phyloP scores from a whole-genome alignment of 2,113 vertebrate species.

The Salvator merianae region DNA sequence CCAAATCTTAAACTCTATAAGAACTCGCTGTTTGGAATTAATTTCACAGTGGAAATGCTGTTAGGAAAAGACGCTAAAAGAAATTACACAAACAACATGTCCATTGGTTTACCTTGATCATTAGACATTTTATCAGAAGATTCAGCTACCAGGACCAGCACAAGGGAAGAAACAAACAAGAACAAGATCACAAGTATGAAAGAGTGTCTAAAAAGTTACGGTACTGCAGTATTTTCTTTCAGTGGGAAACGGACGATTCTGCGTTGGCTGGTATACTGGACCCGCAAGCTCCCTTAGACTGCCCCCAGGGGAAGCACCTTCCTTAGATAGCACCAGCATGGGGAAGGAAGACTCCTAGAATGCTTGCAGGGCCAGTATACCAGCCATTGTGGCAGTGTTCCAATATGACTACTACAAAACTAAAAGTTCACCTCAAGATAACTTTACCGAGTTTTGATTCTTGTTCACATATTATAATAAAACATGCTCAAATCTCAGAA shows the following conservation, averaged over 20 bases:
- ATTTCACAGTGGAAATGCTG: constrained; percentile 24
- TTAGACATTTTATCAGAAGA: constrained; percentile 99
- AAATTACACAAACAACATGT: constrained; percentile 66
- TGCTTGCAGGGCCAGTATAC: no score
- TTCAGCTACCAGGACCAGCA: constrained; percentile 91
- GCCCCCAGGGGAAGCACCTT: no score
- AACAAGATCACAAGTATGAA: constrained; percentile 85
- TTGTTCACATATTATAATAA: background rate
- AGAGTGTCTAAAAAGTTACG: constrained; percentile 56
- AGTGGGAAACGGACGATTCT: background rate
- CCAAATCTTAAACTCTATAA: constrained; percentile 35
- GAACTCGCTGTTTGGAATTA: constrained; percentile 1
- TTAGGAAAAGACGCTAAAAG: constrained; percentile 20
- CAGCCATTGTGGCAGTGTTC: no score
- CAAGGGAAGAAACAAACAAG: constrained; percentile 83
- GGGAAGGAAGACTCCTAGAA: no score
- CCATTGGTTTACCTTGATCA: constrained; percentile 96
- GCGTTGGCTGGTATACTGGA: no score
- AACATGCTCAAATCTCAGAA: background rate
- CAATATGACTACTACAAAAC: background rate
- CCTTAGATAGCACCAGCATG: no score
- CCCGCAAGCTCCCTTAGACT: no score
- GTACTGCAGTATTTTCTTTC: background rate
- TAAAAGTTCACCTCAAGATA: background rate
- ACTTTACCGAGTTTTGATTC: background rate